Evolutionary conservation across 2,113 vertebrate species (phyloP).

Genomic region (Caranx melampygus): DNA sequence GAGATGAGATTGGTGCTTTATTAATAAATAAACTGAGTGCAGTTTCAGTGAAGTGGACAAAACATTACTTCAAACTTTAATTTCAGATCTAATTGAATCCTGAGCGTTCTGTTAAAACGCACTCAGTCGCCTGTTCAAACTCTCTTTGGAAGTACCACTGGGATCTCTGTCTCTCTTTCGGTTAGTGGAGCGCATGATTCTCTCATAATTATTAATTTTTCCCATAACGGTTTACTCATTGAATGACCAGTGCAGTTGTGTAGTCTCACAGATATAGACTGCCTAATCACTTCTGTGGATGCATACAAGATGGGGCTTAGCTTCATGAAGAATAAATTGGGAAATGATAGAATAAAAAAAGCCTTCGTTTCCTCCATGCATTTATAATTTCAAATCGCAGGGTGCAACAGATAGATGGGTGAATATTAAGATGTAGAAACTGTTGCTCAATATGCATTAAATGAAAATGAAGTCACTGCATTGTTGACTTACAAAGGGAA

Average conservation of each 20-base stretch:
- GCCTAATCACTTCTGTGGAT: neutral
- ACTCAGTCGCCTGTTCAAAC: neutral
- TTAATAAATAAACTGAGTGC: constrained; percentile 21
- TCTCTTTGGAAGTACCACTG: constrained; percentile 8
- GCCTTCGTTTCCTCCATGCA: neutral
- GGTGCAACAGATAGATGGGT: neutral
- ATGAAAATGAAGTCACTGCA: neutral
- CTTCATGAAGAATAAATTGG: neutral
- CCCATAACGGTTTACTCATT: constrained; percentile 33
- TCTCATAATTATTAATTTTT: constrained; percentile 22
- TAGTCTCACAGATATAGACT: neutral
- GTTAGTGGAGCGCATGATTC: constrained; percentile 19
- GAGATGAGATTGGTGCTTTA: constrained; percentile 21
- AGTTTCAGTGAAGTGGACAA: constrained; percentile 45
- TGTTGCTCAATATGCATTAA: neutral
- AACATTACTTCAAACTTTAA: constrained; percentile 29
- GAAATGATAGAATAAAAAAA: neutral
- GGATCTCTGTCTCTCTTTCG: constrained; percentile 11
- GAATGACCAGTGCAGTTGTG: constrained; percentile 20
- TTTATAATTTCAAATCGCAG: neutral
- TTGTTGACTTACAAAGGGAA: neutral
- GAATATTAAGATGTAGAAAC: neutral
- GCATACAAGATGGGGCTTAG: neutral
- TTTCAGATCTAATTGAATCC: constrained; percentile 44
- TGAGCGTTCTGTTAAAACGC: constrained; percentile 24